Evolutionary conservation across 64 coral and sea anemone species (phyloP).

Genomic region (Astreopora myriophthalma): DNA sequence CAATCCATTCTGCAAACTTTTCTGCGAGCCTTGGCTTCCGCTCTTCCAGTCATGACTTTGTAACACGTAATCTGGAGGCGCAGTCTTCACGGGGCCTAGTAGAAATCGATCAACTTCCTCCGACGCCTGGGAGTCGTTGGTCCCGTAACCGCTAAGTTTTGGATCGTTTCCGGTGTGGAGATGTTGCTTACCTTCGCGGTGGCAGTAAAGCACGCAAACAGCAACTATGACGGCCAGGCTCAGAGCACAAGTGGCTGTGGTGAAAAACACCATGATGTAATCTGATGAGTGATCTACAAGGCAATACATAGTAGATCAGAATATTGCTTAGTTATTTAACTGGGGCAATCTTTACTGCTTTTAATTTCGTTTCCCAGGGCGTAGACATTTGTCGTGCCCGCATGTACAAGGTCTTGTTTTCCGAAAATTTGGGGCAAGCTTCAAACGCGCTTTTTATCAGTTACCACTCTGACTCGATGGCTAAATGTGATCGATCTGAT

Average conservation of each 20-base stretch:
- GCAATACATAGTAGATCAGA: neutral
- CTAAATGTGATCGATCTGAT: no score
- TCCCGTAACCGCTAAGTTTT: slow-evolving; percentile 13
- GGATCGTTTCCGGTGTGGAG: neutral
- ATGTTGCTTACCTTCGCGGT: neutral
- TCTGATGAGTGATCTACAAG: slow-evolving; percentile 3
- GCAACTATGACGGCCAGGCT: neutral
- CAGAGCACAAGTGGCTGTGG: neutral
- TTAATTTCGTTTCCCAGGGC: no score
- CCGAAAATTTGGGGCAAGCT: no score
- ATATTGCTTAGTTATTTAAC: no score
- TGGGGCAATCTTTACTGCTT: no score
- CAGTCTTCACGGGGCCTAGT: neutral
- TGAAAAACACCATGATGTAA: slow-evolving; percentile 19
- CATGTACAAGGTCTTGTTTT: no score
- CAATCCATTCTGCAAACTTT: neutral
- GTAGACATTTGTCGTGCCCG: no score
- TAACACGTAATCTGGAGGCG: slow-evolving; percentile 16
- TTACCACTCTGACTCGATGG: no score
- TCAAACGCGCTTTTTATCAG: no score
- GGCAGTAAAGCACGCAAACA: neutral
- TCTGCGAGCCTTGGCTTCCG: neutral
- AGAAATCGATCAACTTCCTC: neutral
- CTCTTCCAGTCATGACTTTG: neutral
- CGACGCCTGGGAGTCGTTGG: neutral